Conservation (phyloP, 2,113 vertebrate species). For the Condylura cristata region DNA sequence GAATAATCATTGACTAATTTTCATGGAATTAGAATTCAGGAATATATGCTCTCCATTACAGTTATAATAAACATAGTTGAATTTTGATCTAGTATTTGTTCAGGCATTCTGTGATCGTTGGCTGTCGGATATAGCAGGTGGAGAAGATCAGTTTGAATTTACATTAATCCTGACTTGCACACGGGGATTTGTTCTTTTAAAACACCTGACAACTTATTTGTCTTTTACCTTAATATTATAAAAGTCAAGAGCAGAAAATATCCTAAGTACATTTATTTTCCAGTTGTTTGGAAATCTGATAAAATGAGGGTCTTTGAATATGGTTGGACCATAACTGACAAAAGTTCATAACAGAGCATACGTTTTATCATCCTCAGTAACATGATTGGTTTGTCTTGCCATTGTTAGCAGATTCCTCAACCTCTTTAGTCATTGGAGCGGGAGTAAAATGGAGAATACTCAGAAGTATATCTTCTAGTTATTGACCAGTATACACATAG, state of each 20-base stretch:
- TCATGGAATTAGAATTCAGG: neutral
- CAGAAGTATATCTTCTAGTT: neutral
- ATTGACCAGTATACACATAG: neutral
- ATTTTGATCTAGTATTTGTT: slow-evolving; percentile 12
- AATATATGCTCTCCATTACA: neutral
- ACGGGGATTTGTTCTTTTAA: neutral
- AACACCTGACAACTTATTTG: neutral
- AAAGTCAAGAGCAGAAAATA: slow-evolving; percentile 1
- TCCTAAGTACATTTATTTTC: neutral
- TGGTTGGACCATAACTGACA: neutral
- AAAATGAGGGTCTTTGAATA: neutral
- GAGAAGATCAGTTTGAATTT: neutral
- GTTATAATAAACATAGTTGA: neutral
- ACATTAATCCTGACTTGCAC: neutral
- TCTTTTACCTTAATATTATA: neutral
- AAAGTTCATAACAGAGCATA: neutral
- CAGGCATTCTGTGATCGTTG: neutral
- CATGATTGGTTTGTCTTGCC: neutral
- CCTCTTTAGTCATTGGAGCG: neutral
- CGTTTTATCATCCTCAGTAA: neutral
- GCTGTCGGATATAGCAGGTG: neutral
- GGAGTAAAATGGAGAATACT: neutral
- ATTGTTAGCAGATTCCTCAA: neutral
- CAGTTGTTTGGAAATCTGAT: neutral
- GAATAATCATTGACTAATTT: slow-evolving; percentile 33